Conservation (phyloP, 1,140 invertebrate genomes). For the Bradysia coprophila region DNA sequence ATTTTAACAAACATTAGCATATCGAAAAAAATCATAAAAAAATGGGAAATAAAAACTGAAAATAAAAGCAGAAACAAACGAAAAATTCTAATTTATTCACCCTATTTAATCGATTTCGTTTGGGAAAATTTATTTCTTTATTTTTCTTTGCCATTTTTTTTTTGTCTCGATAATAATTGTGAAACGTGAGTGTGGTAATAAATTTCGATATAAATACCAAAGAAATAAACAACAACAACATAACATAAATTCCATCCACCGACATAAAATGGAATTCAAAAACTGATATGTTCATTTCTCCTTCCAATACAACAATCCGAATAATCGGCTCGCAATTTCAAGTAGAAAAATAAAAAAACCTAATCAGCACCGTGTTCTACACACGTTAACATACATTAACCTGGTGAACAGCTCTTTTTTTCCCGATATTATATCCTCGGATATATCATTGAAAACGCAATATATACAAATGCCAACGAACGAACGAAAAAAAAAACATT, state of each 20-base stretch:
- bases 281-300: too few relatives aligned
- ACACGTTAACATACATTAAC: neutral
- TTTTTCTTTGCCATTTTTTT: neutral
- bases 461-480: too few relatives aligned
- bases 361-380: neutral
- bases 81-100: slow-evolving; percentile 5
- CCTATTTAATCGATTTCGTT: slow-evolving; percentile 5
- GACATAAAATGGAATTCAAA: too few relatives aligned
- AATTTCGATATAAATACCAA: neutral
- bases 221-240: neutral
- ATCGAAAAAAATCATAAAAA: neutral
- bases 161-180: neutral
- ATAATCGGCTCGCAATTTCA: too few relatives aligned
- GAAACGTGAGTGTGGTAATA: neutral
- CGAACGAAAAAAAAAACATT: too few relatives aligned
- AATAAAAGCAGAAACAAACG: neutral
- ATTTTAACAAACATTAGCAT: neutral
- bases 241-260: neutral
- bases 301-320: neutral
- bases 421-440: too few relatives aligned
- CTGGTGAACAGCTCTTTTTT: too few relatives aligned
- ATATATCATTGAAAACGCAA: too few relatives aligned
- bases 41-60: neutral
- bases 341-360: neutral
- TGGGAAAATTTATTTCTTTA: slow-evolving; percentile 1